Evolutionary conservation across 2,113 vertebrate genomes (phyloP).

Genomic region (Eulemur rufifrons): DNA sequence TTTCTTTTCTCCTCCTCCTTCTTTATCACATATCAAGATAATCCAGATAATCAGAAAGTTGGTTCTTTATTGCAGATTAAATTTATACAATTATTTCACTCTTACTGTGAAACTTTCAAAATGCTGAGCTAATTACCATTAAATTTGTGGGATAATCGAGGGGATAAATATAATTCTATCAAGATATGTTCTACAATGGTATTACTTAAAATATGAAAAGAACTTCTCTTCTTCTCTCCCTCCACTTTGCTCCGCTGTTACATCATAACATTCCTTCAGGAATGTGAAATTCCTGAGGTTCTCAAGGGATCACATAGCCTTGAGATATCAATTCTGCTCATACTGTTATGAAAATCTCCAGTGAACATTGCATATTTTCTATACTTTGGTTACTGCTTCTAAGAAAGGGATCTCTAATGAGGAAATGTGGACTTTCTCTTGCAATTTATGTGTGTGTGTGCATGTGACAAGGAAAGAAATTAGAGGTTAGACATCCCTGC

Average conservation of each 20-base stretch:
- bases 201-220: background rate
- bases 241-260: background rate
- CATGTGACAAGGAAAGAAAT: slow-evolving; percentile 45
- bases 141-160: background rate
- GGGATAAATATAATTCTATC: background rate
- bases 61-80: background rate
- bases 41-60: background rate
- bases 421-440: slow-evolving; percentile 25
- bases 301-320: background rate
- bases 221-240: background rate
- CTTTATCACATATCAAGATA: background rate
- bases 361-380: background rate
- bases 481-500: background rate
- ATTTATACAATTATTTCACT: background rate
- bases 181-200: background rate
- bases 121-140: background rate
- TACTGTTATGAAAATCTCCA: background rate
- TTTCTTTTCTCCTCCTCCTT: background rate
- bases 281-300: slow-evolving; percentile 45
- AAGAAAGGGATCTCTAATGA: slow-evolving; percentile 30
- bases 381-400: slow-evolving; percentile 19
- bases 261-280: background rate
- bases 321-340: background rate
- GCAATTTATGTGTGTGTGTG: slow-evolving; percentile 47
- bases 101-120: background rate